These are phyloP conservation scores for Temnothorax ravouxi DNA, from an alignment of 2,888 invertebrate species.

Conservation along the genomic window DNA sequence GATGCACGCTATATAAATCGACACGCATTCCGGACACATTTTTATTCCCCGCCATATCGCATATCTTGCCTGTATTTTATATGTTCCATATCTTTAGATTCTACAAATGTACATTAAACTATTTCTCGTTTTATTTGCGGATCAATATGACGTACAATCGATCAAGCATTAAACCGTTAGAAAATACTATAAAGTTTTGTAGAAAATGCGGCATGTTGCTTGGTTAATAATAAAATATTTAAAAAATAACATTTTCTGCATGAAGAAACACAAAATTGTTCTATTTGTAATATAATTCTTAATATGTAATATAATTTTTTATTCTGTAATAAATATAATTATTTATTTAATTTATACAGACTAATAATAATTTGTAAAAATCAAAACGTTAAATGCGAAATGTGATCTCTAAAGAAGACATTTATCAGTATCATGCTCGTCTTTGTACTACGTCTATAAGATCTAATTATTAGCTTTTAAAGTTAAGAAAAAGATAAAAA, in stretches of 20 bases:
- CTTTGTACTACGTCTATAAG: neutral
- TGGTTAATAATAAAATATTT: constrained; percentile 6
- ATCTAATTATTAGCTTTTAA: neutral
- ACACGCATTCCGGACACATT: constrained; percentile 31
- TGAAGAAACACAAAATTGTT: neutral
- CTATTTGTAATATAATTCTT: neutral
- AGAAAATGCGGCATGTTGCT: neutral
- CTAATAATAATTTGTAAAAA: neutral
- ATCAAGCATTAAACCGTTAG: neutral
- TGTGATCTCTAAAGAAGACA: neutral
- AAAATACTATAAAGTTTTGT: neutral
- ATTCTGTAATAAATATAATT: neutral
- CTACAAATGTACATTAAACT: neutral
- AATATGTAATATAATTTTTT: no score
- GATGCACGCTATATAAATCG: constrained; percentile 43
- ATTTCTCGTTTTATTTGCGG: neutral
- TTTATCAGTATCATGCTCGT: neutral
- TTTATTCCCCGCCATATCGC: neutral
- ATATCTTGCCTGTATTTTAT: neutral
- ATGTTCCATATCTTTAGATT: constrained; percentile 5
- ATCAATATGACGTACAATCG: neutral
- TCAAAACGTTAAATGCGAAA: neutral
- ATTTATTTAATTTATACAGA: neutral
- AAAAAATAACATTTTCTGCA: neutral
- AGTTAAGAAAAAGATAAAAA: neutral